Evolutionary conservation across 2,113 vertebrate genomes (phyloP), one percentile per base, ranked within the genome.

Genomic region (Probosciger aterrimus): DNA sequence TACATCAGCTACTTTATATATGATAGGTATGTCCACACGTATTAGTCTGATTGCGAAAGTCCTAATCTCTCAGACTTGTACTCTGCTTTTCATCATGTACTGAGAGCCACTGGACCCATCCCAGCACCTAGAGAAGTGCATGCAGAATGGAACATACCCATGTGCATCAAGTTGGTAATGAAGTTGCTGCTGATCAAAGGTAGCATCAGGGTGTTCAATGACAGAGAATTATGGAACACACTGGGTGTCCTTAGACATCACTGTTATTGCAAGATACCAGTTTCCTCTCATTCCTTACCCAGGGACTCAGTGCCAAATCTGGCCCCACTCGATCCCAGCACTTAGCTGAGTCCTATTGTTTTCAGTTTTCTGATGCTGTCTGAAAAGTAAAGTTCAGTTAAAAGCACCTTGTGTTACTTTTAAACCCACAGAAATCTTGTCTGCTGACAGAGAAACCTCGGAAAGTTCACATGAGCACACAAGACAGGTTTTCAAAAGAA

Each of bases 151-250:
- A 78, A 60, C 14, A 5, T 28, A 27, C 24, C 25, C 35, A 14
- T 8, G 2, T 63, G 2, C 7, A 1, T 46, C 33, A 41, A 46
- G 9, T 25, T 69, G 14, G n/a, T 25, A 74, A 43, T 18, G 30
- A 81, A 77, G 59, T 35, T 91, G 31, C 25, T 67, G 63, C 25
- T 69, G 37, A 74, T 24, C 39, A 64, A 84, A 85, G 15, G 41
- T 18, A 12, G 28, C 25, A 22, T 55, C 49, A 77, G 28, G 15
- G 18, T 5, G 0, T 91, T 82, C 2, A 4, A 23, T 69, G 39
- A 28, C 41, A 79, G 28, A 55, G 27, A 2, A 3, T 25, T 69
- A 52, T 0, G 1, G 73, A 93, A 44, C 11, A 41, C 0, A 0
- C 8, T 16, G 8, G 6, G 8, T 62, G 37, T 73, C 64, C 55